phyloP scores from a whole-genome alignment of 1,140 invertebrate genomes.

The Brachionus rubens region DNA sequence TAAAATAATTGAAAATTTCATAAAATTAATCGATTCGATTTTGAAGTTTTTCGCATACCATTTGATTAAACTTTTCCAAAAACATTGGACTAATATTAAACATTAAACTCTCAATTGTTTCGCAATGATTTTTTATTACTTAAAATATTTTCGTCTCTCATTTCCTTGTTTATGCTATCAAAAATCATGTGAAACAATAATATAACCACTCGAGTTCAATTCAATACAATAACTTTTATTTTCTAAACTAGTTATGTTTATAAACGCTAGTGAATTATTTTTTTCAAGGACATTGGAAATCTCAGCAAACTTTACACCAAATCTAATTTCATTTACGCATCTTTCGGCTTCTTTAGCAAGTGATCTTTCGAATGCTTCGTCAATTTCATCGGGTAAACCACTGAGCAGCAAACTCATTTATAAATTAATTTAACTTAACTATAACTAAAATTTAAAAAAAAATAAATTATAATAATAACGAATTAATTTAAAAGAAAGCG shows the following conservation, averaged over 20 bases:
- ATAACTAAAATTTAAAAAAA: too few species aligned
- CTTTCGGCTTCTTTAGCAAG: conserved; percentile 4
- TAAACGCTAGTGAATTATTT: not conserved
- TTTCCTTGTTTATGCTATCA: not conserved
- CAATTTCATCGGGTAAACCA: not conserved
- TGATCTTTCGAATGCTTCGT: not conserved
- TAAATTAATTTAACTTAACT: not conserved
- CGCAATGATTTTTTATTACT: not conserved
- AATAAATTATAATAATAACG: too few species aligned
- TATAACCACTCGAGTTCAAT: not conserved
- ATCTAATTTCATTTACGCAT: not conserved
- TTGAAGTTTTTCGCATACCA: not conserved
- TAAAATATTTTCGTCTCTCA: not conserved
- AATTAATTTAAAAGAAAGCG: too few species aligned
- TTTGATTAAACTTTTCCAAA: conserved; percentile 24
- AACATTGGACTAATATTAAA: conserved; percentile 14
- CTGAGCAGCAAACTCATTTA: not conserved
- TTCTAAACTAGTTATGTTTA: conserved; percentile 24
- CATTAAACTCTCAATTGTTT: conserved; percentile 33
- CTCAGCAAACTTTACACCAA: not conserved
- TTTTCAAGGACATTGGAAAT: conserved; percentile 2
- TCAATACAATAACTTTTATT: conserved; percentile 25
- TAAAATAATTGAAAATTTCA: too few species aligned
- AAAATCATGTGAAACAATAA: conserved; percentile 19
- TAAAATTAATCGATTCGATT: too few species aligned